Evolutionary conservation across 2,797 vertebrate species (phyloP).

Genomic region (Phyllotis vaccarum): DNA sequence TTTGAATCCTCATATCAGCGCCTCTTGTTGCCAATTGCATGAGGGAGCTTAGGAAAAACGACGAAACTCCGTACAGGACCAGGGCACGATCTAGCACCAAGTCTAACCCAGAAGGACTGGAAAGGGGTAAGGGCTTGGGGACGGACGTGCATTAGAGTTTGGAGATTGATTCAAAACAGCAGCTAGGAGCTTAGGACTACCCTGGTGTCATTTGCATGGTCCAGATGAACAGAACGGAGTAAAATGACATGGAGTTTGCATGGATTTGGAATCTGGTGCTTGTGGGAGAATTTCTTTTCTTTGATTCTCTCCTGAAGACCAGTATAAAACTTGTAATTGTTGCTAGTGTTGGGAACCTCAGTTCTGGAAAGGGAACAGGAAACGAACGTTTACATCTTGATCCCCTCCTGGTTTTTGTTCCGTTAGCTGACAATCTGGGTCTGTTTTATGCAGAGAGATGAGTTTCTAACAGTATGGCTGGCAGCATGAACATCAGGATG

Average conservation of each 20-base stretch:
- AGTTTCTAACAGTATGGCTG: not conserved
- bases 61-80: not conserved
- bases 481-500: conserved; percentile 43
- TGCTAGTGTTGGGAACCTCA: not conserved
- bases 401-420: not conserved
- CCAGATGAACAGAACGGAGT: not conserved
- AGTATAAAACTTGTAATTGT: not conserved
- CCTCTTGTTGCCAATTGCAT: not conserved
- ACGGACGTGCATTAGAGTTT: not conserved
- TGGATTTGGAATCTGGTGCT: conserved; percentile 15
- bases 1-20: not conserved
- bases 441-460: not conserved
- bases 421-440: not conserved
- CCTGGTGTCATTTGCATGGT: not conserved
- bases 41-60: not conserved
- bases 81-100: not conserved
- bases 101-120: not conserved
- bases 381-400: not conserved
- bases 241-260: not conserved
- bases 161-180: not conserved
- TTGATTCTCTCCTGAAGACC: conserved; percentile 31
- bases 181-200: not conserved
- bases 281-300: not conserved
- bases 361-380: not conserved
- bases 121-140: not conserved